phyloP scores from a whole-genome alignment of 2,888 invertebrate genomes.

The Synergus gifuensis region DNA sequence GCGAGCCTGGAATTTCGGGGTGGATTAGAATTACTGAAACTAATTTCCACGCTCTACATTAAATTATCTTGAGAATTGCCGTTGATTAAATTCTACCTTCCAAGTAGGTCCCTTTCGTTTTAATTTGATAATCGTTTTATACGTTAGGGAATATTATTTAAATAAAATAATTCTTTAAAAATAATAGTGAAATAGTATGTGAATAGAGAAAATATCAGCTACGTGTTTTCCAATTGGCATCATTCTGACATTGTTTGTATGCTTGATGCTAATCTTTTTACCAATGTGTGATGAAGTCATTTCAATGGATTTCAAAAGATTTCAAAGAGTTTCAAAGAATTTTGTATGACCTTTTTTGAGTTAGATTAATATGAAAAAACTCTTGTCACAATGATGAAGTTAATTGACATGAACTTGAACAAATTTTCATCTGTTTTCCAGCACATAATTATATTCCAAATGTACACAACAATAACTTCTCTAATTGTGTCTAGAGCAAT shows the following conservation, averaged over 20 bases:
- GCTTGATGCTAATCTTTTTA: too few species aligned
- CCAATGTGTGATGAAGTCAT: too few species aligned
- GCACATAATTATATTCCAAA: too few species aligned
- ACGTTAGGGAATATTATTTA: not conserved
- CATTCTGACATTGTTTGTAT: too few species aligned
- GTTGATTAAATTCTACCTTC: not conserved
- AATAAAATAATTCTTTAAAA: not conserved
- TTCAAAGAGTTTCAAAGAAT: too few species aligned
- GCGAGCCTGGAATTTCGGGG: not conserved
- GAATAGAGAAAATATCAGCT: not conserved
- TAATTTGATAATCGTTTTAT: not conserved
- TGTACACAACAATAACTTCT: not conserved
- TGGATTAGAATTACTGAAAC: not conserved
- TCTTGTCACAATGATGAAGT: too few species aligned
- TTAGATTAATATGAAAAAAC: too few species aligned
- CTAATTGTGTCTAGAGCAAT: not conserved
- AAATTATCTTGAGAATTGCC: not conserved
- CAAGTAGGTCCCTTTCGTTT: not conserved
- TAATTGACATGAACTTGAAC: too few species aligned
- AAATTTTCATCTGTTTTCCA: too few species aligned
- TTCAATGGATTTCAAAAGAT: too few species aligned
- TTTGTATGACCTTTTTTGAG: too few species aligned
- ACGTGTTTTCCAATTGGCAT: too few species aligned
- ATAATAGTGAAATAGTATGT: not conserved
- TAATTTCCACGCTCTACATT: not conserved